Evolutionary conservation across 1,140 invertebrate genomes (phyloP).

Genomic region (Venustaconcha ellipsiformis): DNA sequence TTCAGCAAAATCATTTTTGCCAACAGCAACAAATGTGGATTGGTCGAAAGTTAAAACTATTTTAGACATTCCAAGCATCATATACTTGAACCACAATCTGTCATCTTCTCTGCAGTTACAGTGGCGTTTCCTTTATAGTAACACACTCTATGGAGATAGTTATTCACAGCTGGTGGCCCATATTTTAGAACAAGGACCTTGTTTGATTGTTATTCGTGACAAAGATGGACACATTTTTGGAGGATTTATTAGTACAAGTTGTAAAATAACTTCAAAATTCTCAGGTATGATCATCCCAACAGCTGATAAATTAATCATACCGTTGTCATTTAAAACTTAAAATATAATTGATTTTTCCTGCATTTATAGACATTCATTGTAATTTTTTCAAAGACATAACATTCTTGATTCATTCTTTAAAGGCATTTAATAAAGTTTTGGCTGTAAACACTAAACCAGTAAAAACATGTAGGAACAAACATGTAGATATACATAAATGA

Average conservation of each 20-base stretch:
- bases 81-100: conserved; percentile 61
- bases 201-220: conserved; percentile 73
- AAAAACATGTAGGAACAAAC: too few species aligned
- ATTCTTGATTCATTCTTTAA: not conserved
- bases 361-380: not conserved
- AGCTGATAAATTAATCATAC: not conserved
- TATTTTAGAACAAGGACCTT: conserved; percentile 61
- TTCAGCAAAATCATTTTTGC: conserved; percentile 33
- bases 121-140: conserved; percentile 67
- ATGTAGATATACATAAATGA: too few species aligned
- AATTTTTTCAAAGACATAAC: conserved; percentile 2
- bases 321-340: not conserved
- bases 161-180: conserved; percentile 62
- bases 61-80: conserved; percentile 52
- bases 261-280: conserved; percentile 80
- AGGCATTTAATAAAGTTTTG: not conserved
- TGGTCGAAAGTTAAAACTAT: conserved; percentile 46
- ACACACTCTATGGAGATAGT: conserved; percentile 62
- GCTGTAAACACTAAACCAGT: too few species aligned
- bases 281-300: conserved; percentile 65
- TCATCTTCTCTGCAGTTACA: conserved; percentile 51
- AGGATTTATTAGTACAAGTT: conserved; percentile 83
- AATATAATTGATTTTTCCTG: not conserved
- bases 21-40: conserved; percentile 44
- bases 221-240: conserved; percentile 88